These are phyloP conservation scores for Eurystomus glaucurus DNA, from an alignment of 2,797 vertebrate species.

Conservation along the genomic window DNA sequence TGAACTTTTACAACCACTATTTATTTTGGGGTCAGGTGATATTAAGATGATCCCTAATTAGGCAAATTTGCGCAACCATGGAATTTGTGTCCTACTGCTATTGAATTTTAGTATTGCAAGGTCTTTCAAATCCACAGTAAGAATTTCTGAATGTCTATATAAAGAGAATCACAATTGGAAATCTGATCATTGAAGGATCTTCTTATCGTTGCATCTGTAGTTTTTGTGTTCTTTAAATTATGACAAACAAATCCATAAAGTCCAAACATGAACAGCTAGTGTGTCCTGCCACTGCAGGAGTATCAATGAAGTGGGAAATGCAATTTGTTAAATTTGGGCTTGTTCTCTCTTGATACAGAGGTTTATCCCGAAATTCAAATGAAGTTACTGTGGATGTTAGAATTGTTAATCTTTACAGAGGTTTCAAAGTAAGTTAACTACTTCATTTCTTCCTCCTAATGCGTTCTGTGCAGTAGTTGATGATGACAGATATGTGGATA, in stretches of 20 bases:
- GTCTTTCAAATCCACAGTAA: not conserved
- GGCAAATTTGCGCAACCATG: not conserved
- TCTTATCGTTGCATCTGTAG: not conserved
- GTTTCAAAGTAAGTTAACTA: not conserved
- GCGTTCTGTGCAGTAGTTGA: not conserved
- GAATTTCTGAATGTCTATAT: not conserved
- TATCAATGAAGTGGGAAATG: not conserved
- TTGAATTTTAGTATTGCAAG: not conserved
- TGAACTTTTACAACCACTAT: not conserved
- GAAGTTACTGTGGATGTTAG: not conserved
- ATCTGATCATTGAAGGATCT: not conserved
- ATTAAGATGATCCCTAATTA: fast-evolving
- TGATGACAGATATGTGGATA: not conserved
- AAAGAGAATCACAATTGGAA: not conserved
- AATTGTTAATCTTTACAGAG: not conserved
- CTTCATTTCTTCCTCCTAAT: slow-evolving; percentile 27
- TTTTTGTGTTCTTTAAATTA: not conserved
- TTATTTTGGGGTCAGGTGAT: not conserved
- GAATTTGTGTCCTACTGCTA: not conserved
- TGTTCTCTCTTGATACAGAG: not conserved
- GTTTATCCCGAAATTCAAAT: not conserved
- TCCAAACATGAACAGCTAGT: not conserved
- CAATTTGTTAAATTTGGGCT: slow-evolving; percentile 7
- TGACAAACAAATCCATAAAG: not conserved
- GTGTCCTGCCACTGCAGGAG: not conserved